Evolutionary conservation across 2,888 invertebrate genomes (phyloP).

Genomic region (Agriopis marginaria): DNA sequence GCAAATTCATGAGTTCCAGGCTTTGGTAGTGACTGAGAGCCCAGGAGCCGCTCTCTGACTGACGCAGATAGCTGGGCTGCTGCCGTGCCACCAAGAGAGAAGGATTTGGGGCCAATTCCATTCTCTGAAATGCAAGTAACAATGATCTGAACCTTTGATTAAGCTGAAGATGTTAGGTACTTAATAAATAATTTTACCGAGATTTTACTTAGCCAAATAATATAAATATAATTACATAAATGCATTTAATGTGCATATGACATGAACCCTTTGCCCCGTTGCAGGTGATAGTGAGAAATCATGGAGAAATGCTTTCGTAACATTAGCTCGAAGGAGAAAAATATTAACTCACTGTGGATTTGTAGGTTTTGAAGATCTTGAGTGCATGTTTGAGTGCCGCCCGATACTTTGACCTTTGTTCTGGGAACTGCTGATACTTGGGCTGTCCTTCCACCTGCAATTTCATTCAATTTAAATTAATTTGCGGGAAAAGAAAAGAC

Average conservation of each 20-base stretch:
- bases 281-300: no score
- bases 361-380: conserved; percentile 91
- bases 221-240: no score
- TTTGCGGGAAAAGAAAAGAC: neutral
- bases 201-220: no score
- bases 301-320: no score
- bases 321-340: neutral
- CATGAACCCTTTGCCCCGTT: no score
- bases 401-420: conserved; percentile 95
- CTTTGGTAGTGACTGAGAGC: conserved; percentile 95
- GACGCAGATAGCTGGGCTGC: conserved; percentile 95
- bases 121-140: conserved; percentile 81
- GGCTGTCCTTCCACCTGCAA: conserved; percentile 88
- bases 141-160: neutral
- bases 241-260: no score
- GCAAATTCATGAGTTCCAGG: conserved; percentile 90
- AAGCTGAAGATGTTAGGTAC: neutral
- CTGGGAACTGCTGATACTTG: conserved; percentile 95
- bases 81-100: conserved; percentile 93
- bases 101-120: conserved; percentile 93
- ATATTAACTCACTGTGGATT: conserved; percentile 87
- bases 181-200: neutral
- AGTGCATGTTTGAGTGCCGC: conserved; percentile 95
- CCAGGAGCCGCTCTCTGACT: conserved; percentile 93
- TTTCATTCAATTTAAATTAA: neutral